Percentiles rank a stretch among this genome's conserved stretches.
phyloP scores from a whole-genome alignment of 1,140 invertebrate genomes.

The Drosophila chauvacae region DNA sequence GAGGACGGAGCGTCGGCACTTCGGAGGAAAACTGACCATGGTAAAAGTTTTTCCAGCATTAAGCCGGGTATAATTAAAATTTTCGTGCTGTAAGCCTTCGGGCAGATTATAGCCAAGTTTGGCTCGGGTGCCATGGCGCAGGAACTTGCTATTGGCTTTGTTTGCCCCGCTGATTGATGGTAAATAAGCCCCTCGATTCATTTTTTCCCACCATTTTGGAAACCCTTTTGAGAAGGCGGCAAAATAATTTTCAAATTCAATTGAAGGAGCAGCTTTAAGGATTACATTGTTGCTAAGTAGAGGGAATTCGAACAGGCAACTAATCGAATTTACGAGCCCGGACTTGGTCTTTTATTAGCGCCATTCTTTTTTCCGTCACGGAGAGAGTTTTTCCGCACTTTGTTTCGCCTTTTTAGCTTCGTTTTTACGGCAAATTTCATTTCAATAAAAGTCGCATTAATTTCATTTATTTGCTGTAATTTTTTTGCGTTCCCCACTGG shows the following conservation, averaged over 20 bases:
- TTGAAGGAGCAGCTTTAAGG: slow-evolving; percentile 44
- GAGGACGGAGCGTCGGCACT: neutral
- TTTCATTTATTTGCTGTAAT: slow-evolving; percentile 76
- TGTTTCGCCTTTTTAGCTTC: slow-evolving; percentile 32
- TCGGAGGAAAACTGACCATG: slow-evolving; percentile 52
- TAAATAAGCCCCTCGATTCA: slow-evolving; percentile 44
- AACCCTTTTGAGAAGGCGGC: slow-evolving; percentile 40
- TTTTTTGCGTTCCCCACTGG: slow-evolving; percentile 28
- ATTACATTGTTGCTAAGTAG: slow-evolving; percentile 46
- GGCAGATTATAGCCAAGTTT: slow-evolving; percentile 67
- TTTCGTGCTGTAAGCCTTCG: slow-evolving; percentile 69
- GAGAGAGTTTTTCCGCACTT: slow-evolving; percentile 12
- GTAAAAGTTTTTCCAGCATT: slow-evolving; percentile 65
- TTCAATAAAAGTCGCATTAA: slow-evolving; percentile 81
- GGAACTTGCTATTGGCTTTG: slow-evolving; percentile 56
- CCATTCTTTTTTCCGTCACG: slow-evolving; percentile 3
- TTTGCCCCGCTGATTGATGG: slow-evolving; percentile 71
- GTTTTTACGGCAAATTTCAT: slow-evolving; percentile 73
- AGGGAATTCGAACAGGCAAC: slow-evolving; percentile 23
- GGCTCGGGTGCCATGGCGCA: slow-evolving; percentile 18
- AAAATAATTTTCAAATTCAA: slow-evolving; percentile 54
- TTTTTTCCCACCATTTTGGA: slow-evolving; percentile 5
- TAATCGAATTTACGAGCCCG: slow-evolving; percentile 52
- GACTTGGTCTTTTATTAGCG: slow-evolving; percentile 41
- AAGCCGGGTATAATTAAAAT: slow-evolving; percentile 80